These are phyloP conservation scores for Eumacrocentrus americanus DNA, from an alignment of 2,888 invertebrate species.

Conservation along the genomic window DNA sequence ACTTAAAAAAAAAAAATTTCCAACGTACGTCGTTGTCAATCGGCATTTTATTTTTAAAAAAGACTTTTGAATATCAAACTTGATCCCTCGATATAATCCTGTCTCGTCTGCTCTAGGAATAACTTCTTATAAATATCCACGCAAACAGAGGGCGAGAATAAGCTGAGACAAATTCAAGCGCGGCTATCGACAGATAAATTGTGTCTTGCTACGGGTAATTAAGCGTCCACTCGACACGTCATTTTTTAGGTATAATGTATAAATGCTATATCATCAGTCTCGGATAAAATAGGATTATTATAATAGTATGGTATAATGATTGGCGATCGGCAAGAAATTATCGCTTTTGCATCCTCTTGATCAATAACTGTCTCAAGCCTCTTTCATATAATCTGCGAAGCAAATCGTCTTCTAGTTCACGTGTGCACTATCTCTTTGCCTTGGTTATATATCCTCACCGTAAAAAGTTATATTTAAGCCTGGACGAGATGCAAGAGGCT, in stretches of 20 bases:
- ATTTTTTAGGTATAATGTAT: not conserved
- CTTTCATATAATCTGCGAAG: not conserved
- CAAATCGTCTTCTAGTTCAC: not conserved
- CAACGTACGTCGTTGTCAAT: too few species aligned
- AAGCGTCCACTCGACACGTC: slow-evolving; percentile 20
- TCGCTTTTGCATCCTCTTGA: not conserved
- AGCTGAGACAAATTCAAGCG: slow-evolving; percentile 23
- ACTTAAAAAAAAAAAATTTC: not conserved
- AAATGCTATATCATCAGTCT: not conserved
- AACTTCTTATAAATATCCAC: slow-evolving; percentile 23
- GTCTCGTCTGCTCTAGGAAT: slow-evolving; percentile 11
- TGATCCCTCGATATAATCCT: not conserved
- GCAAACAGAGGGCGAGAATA: slow-evolving; percentile 16
- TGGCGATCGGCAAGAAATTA: not conserved
- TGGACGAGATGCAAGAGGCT: slow-evolving; percentile 34
- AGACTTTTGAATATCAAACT: not conserved
- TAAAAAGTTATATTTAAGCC: slow-evolving; percentile 46
- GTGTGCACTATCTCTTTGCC: not conserved
- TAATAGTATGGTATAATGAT: not conserved
- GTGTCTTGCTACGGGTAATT: slow-evolving; percentile 9
- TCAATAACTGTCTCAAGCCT: not conserved
- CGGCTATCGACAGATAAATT: slow-evolving; percentile 24
- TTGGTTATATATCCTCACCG: slow-evolving; percentile 24
- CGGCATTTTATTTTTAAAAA: too few species aligned
- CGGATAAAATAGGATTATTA: not conserved